Evolutionary conservation across 2,797 vertebrate species (phyloP).

Genomic region (Parotocinclus haroldoi): DNA sequence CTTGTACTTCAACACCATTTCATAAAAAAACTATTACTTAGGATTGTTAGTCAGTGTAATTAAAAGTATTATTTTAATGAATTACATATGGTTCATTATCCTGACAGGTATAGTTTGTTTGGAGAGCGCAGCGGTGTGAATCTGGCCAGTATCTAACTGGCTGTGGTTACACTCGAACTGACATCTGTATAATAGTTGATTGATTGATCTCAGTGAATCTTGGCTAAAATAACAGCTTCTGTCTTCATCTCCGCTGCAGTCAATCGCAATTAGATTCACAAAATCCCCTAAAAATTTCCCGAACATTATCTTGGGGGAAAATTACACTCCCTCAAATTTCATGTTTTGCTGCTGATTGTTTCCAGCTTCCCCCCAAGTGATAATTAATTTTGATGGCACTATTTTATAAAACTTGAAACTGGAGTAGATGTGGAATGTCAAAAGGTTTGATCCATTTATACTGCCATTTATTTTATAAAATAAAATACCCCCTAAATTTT

Average conservation of each 20-base stretch:
- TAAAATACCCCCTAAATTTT: too few relatives aligned
- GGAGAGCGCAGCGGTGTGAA: background rate
- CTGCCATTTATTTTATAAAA: too few relatives aligned
- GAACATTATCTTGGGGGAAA: slow-evolving; percentile 38
- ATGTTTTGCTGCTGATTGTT: background rate
- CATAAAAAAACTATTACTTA: too few relatives aligned
- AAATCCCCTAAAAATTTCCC: slow-evolving; percentile 24
- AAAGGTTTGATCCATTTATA: slow-evolving; percentile 19
- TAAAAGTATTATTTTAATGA: background rate
- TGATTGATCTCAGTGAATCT: slow-evolving; percentile 19
- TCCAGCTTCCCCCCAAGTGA: slow-evolving; percentile 11
- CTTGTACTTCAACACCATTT: too few relatives aligned
- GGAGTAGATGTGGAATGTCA: slow-evolving; percentile 15
- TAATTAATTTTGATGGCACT: slow-evolving; percentile 29
- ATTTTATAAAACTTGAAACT: slow-evolving; percentile 25
- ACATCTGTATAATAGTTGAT: slow-evolving; percentile 23
- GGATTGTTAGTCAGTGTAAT: too few relatives aligned
- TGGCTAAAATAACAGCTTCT: slow-evolving; percentile 15
- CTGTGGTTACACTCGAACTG: slow-evolving; percentile 19
- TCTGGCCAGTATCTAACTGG: slow-evolving; percentile 4
- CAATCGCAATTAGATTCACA: slow-evolving; percentile 35
- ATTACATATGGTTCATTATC: background rate
- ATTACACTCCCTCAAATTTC: background rate
- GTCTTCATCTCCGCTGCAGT: slow-evolving; percentile 28
- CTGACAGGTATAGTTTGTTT: background rate